These are phyloP conservation scores for Psilopogon haemacephalus DNA, from an alignment of 2,113 vertebrate genomes.

Conservation along the genomic window DNA sequence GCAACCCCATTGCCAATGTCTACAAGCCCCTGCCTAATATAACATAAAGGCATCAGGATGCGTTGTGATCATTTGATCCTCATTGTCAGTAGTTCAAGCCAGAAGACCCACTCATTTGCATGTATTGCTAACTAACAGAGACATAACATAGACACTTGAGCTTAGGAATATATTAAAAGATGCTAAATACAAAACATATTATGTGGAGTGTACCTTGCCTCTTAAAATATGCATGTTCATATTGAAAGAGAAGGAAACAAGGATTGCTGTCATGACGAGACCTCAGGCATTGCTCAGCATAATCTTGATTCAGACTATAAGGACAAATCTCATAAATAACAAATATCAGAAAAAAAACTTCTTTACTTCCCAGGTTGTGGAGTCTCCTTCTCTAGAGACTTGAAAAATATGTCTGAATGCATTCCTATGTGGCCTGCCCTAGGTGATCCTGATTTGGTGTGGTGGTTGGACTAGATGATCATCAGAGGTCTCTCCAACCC, in stretches of 20 bases:
- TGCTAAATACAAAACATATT: not conserved
- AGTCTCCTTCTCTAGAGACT: too few relatives aligned
- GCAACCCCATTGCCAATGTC: not conserved
- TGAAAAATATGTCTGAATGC: too few relatives aligned
- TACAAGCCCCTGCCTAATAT: not conserved
- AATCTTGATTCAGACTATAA: not conserved
- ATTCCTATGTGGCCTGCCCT: too few relatives aligned
- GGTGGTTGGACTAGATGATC: not conserved
- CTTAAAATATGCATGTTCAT: not conserved
- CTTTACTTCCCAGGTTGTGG: too few relatives aligned
- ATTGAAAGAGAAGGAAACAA: not conserved
- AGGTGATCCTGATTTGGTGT: too few relatives aligned
- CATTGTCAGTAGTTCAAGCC: not conserved
- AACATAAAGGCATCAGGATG: not conserved
- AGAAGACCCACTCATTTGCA: not conserved
- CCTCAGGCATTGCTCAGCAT: fast-evolving
- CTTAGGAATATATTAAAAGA: not conserved
- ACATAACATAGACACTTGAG: fast-evolving
- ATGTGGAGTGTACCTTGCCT: not conserved
- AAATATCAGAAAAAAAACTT: too few relatives aligned
- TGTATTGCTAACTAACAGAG: not conserved
- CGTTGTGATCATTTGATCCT: not conserved
- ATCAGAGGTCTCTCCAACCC: not conserved
- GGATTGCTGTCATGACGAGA: not conserved
- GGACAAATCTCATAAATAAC: not conserved